phyloP scores from a whole-genome alignment of 2,888 invertebrate genomes.

The Drosophila lutescens region DNA sequence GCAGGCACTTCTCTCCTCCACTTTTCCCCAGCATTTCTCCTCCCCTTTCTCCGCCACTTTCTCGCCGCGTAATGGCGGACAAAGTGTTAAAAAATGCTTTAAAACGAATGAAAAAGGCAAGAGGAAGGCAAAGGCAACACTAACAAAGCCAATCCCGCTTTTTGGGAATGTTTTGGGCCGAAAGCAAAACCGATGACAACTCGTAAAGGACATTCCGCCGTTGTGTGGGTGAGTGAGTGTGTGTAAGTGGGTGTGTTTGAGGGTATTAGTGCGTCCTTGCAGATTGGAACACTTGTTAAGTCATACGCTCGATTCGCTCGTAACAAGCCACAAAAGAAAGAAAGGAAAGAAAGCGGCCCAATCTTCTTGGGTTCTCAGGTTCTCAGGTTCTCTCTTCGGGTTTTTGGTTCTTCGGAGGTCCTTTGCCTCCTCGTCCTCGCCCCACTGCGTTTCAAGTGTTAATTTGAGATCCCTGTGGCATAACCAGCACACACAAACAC shows the following conservation, averaged over 20 bases:
- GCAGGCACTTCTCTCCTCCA: conserved; percentile 10
- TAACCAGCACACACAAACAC: conserved; percentile 25
- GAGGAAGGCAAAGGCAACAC: conserved; percentile 6
- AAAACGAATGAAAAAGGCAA: conserved; percentile 15
- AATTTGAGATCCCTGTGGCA: conserved; percentile 59
- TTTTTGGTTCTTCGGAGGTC: not conserved
- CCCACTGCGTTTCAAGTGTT: conserved; percentile 61
- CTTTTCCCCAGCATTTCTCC: conserved; percentile 1
- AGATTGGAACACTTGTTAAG: conserved; percentile 54
- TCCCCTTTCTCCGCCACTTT: not conserved
- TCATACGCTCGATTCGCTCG: conserved; percentile 59
- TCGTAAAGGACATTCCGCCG: conserved; percentile 38
- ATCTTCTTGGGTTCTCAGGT: conserved; percentile 5
- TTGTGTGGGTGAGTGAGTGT: conserved; percentile 5
- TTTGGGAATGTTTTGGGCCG: conserved; percentile 29
- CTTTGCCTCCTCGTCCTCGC: conserved; percentile 7
- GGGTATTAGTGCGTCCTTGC: conserved; percentile 19
- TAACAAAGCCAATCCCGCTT: conserved; percentile 44
- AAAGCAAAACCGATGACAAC: conserved; percentile 40
- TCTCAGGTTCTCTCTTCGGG: not conserved
- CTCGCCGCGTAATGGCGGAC: conserved; percentile 23
- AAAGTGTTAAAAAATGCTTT: conserved; percentile 52
- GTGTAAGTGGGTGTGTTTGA: not conserved
- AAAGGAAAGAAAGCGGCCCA: conserved; percentile 12
- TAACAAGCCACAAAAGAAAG: conserved; percentile 44